Evolutionary conservation across 2,113 vertebrate species (phyloP).

Genomic region (Eubucco bourcierii): DNA sequence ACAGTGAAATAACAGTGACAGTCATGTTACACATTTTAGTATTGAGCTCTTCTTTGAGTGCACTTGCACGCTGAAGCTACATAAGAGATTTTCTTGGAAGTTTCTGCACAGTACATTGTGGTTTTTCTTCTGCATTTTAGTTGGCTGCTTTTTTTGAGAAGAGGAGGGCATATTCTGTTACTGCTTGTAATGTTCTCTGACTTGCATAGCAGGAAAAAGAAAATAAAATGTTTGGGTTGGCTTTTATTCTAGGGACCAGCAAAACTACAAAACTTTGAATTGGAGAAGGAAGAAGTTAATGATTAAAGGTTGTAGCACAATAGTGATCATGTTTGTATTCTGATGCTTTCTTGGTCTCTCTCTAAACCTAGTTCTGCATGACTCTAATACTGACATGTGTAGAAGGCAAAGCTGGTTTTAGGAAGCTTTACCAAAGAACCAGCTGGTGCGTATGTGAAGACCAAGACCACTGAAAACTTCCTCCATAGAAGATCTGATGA

Average conservation of each 20-base stretch:
- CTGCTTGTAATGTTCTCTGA: neutral
- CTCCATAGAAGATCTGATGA: neutral
- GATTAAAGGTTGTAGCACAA: no score
- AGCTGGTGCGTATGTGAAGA: neutral
- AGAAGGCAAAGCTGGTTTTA: neutral
- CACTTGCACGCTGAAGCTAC: neutral
- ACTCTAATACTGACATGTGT: neutral
- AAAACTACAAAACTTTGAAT: neutral
- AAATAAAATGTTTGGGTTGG: neutral
- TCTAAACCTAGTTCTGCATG: neutral
- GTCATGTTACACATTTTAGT: neutral
- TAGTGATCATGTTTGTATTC: neutral
- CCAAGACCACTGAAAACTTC: slow-evolving; percentile 11
- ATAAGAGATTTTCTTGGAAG: neutral
- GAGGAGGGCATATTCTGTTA: neutral
- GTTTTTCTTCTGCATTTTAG: neutral
- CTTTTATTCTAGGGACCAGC: neutral
- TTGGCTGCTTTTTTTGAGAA: neutral
- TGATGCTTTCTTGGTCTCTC: neutral
- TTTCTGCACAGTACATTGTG: neutral
- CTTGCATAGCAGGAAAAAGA: neutral
- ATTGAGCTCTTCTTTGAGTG: neutral
- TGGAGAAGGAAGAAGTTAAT: neutral
- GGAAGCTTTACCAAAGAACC: slow-evolving; percentile 23
- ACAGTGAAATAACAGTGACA: neutral